These are phyloP conservation scores for Caerostris extrusa DNA, from an alignment of 1,140 invertebrate species.

Conservation along the genomic window DNA sequence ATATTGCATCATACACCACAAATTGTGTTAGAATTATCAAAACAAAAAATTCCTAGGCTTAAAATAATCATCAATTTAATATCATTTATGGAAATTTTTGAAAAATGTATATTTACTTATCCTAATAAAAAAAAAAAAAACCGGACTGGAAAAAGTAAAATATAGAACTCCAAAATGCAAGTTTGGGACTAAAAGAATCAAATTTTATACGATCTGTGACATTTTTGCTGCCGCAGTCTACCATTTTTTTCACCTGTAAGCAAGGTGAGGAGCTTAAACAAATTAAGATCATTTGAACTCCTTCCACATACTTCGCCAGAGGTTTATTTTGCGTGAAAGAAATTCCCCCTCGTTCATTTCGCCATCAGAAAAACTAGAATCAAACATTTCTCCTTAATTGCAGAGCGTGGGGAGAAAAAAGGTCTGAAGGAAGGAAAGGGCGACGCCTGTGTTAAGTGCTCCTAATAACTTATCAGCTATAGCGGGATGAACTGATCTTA, in stretches of 20 bases:
- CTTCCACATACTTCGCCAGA: conserved; percentile 4
- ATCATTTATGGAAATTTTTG: no score
- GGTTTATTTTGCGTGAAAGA: conserved; percentile 47
- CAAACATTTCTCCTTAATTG: conserved; percentile 49
- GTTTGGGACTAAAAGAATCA: neutral
- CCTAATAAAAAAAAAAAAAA: no score
- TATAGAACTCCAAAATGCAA: no score
- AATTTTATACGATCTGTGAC: neutral
- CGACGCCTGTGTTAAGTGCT: conserved; percentile 58
- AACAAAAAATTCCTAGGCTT: no score
- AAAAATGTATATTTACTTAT: no score
- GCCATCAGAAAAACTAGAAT: conserved; percentile 31
- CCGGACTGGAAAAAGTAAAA: no score
- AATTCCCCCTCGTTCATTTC: conserved; percentile 33
- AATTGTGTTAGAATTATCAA: no score
- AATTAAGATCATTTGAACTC: conserved; percentile 61
- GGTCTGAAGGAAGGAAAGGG: neutral
- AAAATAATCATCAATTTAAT: no score
- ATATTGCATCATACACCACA: no score
- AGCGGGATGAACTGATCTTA: conserved; percentile 66
- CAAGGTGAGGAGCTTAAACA: neutral
- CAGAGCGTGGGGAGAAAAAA: neutral
- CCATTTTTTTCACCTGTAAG: neutral
- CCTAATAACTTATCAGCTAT: conserved; percentile 70
- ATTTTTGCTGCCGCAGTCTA: neutral